Percentiles rank a stretch among this genome's conserved stretches.
phyloP scores from a whole-genome alignment of 2,888 invertebrate genomes.

The Agrotis exclamationis region DNA sequence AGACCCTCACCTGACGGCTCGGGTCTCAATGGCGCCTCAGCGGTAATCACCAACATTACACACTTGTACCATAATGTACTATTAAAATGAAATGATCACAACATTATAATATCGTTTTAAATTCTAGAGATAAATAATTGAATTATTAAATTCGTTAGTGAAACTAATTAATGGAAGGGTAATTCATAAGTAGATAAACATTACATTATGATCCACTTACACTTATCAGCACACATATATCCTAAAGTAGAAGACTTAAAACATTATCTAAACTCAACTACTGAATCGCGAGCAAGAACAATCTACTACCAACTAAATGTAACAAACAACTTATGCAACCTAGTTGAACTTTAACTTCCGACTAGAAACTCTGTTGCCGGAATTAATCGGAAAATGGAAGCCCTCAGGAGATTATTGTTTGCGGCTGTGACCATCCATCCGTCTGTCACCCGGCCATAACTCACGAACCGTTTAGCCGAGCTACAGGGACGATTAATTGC shows the following conservation, averaged over 20 bases:
- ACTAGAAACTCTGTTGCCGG: slow-evolving; percentile 25
- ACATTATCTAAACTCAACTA: slow-evolving; percentile 12
- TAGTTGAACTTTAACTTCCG: slow-evolving; percentile 23
- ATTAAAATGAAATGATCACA: too few relatives aligned
- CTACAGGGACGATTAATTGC: slow-evolving; percentile 60
- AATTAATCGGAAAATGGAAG: slow-evolving; percentile 60
- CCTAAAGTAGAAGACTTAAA: not conserved
- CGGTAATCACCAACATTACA: too few relatives aligned
- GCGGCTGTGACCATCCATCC: slow-evolving; percentile 48
- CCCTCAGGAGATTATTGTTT: slow-evolving; percentile 60
- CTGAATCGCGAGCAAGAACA: slow-evolving; percentile 1
- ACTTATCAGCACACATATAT: not conserved
- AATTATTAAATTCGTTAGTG: not conserved
- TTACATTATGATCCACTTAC: not conserved
- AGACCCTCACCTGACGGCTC: too few relatives aligned
- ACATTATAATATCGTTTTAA: too few relatives aligned
- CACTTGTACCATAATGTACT: too few relatives aligned
- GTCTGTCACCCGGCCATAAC: slow-evolving; percentile 61
- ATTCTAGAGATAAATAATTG: too few relatives aligned
- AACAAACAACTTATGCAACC: slow-evolving; percentile 27
- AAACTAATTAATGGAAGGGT: not conserved
- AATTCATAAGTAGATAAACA: not conserved
- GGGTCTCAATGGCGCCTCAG: too few relatives aligned
- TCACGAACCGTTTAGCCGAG: slow-evolving; percentile 59
- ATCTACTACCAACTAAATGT: slow-evolving; percentile 16